Evolutionary conservation across 1,140 invertebrate genomes (phyloP), one percentile per base, ranked within the genome.

Genomic region (Drosophila sproati): DNA sequence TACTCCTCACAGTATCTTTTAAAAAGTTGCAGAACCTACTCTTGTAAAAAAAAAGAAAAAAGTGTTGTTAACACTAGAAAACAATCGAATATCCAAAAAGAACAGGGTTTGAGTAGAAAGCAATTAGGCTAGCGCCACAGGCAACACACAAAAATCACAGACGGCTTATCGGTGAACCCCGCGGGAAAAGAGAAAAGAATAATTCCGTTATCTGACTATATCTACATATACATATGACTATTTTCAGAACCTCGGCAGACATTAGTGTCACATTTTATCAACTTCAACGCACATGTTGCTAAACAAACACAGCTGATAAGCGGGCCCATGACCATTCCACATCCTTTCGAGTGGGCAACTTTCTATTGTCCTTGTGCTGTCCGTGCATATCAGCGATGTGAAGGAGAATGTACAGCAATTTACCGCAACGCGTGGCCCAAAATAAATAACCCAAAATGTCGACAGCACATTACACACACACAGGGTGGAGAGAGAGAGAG

Each of bases 391-490:
- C 43, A 12, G 43, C 50, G 50, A 34, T 45, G 29, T 59, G 29
- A 29, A 29, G 52, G 52, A 8, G 51, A n/a, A 12, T 28, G 55
- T 20, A n/a, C 51, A 55, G 34, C 63, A 47, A 57, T 55, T 68
- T 61, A 73, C 59, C 60, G 63, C 80, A 76, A 76, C 66, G 73
- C 34, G 47, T 55, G 61, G 51, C 43, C 66, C 39, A 47, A 73
- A 60, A 80, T 77, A 83, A 85, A 83, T 85, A 73, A 77, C 59
- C 47, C 20, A 57, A 68, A 78, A 62, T 70, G 74, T 69, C 69
- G 77, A 80, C 75, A 70, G 74, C 80, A 66, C 63, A 81, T 82
- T 81, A 82, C 68, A 78, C 68, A 54, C 77, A 77, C 67, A 51
- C 50, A 54, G 20, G 20, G 20, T 20, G 20, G 20, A 48, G 12